Evolutionary conservation across 1,140 invertebrate genomes (phyloP), one percentile per base, ranked within the genome.

Genomic region (Plectrocnemia conspersa): DNA sequence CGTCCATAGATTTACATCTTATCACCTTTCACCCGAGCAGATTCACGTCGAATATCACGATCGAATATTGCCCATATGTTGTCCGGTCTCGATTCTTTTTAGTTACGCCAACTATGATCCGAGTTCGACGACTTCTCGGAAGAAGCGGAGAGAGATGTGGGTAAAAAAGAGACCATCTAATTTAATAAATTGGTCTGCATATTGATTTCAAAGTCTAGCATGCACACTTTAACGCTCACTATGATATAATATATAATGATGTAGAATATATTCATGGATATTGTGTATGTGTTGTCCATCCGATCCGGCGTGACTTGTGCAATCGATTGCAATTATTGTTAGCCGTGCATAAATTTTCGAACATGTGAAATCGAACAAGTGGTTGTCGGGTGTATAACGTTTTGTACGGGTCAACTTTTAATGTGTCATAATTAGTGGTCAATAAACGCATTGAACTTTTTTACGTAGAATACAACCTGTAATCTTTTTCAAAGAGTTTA

Each of bases 121-220:
- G 15, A 38, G 35, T 38, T 38, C 35, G 35, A 38, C 15, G 35
- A 38, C 35, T 38, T 5, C 18, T 23, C 41, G 41, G n/a, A n/a
- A n/a, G n/a, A n/a, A n/a, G n/a, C n/a, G n/a, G n/a, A n/a, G n/a
- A n/a, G n/a, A n/a, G n/a, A n/a, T n/a, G 22, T 42, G 7, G 18
- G 16, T 22, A 19, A 6, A 21, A 42, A 46, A 29, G 13, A 46
- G 35, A 33, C 10, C 11, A 29, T 29, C 25, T 29, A 29, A 46
- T 46, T 7, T 46, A 46, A 48, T 48, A 48, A 22, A 48, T 35
- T 48, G 16, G 29, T 48, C 22, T 22, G 29, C 46, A 48, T 48
- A 48, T 48, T 48, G 13, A 48, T 48, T 32, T 48, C 29, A 7
- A 42, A 9, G 13, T 21, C 9, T 9, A 11, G 24, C 15, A 35